A percentile compares a stretch with the other conserved stretches of the same genome.
Conservation (phyloP, 2,797 vertebrate genomes). For the Hydrocynus forskahlii region DNA sequence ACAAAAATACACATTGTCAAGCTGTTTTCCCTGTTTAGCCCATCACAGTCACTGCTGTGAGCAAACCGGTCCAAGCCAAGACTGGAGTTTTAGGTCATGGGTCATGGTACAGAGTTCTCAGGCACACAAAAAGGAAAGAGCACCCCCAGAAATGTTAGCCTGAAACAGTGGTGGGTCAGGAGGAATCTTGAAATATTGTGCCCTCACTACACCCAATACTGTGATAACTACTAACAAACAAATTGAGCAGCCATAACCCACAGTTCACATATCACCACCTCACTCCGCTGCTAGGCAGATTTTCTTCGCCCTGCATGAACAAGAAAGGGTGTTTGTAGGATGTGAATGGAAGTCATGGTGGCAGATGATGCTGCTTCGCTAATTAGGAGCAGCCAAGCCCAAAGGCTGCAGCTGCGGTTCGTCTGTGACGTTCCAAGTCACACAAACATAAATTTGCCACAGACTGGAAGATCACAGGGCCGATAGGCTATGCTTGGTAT, state of each 20-base stretch:
- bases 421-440: slow-evolving; percentile 16
- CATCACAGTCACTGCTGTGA: too few relatives aligned
- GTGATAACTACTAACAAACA: background rate
- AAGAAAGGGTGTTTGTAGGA: background rate
- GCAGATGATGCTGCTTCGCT: slow-evolving; percentile 4
- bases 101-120: too few relatives aligned
- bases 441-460: slow-evolving; percentile 30
- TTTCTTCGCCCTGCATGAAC: background rate
- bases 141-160: too few relatives aligned
- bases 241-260: background rate
- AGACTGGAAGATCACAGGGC: slow-evolving; percentile 25
- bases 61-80: too few relatives aligned
- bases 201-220: background rate
- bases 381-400: slow-evolving; percentile 4
- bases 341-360: background rate
- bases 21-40: too few relatives aligned
- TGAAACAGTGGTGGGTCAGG: too few relatives aligned
- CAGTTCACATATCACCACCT: background rate
- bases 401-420: slow-evolving; percentile 31
- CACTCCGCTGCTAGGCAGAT: background rate
- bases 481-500: slow-evolving; percentile 7
- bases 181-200: background rate
- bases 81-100: too few relatives aligned
- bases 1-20: too few relatives aligned
- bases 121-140: too few relatives aligned